Percentiles rank a stretch among this genome's conserved stretches.
Evolutionary conservation across 2,113 vertebrate species (phyloP).

Genomic region (Nothobranchius furzeri): DNA sequence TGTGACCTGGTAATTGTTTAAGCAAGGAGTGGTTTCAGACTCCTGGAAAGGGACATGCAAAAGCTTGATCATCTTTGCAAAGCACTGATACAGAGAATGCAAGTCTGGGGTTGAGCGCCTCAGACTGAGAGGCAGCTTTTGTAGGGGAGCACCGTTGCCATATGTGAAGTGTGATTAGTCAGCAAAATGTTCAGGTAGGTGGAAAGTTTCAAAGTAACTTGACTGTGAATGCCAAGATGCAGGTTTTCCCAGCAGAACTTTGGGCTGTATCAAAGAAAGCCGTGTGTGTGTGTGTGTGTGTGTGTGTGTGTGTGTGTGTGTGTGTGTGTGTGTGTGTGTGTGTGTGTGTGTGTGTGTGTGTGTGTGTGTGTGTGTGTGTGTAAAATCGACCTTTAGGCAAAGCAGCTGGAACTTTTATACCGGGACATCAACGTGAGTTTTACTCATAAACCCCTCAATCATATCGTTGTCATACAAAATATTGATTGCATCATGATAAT

Average conservation of each 20-base stretch:
- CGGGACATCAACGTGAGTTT: not conserved
- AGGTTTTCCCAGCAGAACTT: not conserved
- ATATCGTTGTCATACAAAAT: constrained; percentile 12
- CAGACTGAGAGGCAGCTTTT: not conserved
- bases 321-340: too few species aligned
- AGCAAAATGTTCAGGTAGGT: not conserved
- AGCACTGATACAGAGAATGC: not conserved
- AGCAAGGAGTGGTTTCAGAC: too few species aligned
- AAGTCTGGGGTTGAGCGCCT: not conserved
- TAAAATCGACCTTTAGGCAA: not conserved
- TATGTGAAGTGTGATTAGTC: not conserved
- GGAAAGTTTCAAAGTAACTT: not conserved
- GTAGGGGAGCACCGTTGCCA: not conserved
- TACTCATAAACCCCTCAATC: constrained; percentile 1
- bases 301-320: too few species aligned
- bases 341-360: too few species aligned
- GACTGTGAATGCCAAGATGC: not conserved
- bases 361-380: not conserved
- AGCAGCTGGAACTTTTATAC: not conserved
- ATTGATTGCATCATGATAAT: constrained; percentile 6
- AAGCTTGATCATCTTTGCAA: not conserved
- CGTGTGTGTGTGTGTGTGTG: too few species aligned
- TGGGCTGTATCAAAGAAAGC: not conserved
- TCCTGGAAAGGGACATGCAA: not conserved
- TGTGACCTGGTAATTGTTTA: too few species aligned